Evolutionary conservation across 2,888 invertebrate genomes (phyloP), one percentile per base, ranked within the genome.

Genomic region (Stenotaenia linearis): DNA sequence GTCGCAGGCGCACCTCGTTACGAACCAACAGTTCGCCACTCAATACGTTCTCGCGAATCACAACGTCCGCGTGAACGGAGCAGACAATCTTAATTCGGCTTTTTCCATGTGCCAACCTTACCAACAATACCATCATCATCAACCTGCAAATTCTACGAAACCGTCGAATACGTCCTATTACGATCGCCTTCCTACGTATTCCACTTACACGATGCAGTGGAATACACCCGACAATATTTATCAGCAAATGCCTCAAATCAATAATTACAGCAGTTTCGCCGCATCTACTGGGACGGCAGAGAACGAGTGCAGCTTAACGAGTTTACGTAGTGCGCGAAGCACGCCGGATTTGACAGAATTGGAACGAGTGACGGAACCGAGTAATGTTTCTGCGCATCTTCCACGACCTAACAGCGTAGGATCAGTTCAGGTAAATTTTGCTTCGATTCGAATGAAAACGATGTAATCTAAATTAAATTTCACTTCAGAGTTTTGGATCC

Each of bases 321-420:
- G 50, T 50, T 35, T 80, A 40, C 50, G 74, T n/a, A 77, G 30
- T 32, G 78, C 81, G 12, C 61, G 76, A 15, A 81, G 81, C 75
- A 81, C 81, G 18, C 81, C 81, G 21, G 81, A 81, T 37, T 37
- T 81, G 12, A 45, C 80, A 25, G 81, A 81, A 25, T 50, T 80
- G n/a, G 81, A 80, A 30, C 23, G 21, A 23, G 10, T 40, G 40
- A 21, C 21, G 12, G 30, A 77, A 23, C 78, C 40, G 45, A 50
- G 45, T 21, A 75, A 78, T 32, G 21, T 25, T 1, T 30, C 78
- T 30, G 21, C 75, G 28, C 61, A 69, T 77, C 77, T 75, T n/a
- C 79, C 79, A 28, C 81, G 78, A 40, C 78, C 78, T 28, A 78
- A 23, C 32, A 78, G 78, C 32, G 50, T 50, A 0, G 78, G 45